Evolutionary conservation across 2,797 vertebrate genomes (phyloP).

Genomic region (Taeniopygia guttata): DNA sequence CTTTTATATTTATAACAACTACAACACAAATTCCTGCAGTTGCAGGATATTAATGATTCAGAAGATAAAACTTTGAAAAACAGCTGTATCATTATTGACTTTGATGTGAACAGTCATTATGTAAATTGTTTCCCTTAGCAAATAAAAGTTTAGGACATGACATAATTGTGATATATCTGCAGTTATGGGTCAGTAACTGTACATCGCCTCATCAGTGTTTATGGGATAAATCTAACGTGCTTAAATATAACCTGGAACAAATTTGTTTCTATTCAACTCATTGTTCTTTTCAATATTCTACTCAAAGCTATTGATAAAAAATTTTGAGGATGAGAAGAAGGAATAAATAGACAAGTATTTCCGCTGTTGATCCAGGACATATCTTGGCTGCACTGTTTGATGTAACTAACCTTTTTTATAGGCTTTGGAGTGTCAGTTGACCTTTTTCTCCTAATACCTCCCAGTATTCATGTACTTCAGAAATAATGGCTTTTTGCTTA

Average conservation of each 20-base stretch:
- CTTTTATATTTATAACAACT: background rate
- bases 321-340: background rate
- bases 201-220: background rate
- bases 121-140: background rate
- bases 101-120: background rate
- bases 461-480: background rate
- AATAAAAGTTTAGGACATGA: background rate
- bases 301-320: background rate
- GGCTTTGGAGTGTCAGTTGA: constrained; percentile 31
- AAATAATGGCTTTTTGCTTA: constrained; percentile 17
- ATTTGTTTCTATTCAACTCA: background rate
- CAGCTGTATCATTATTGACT: background rate
- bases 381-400: background rate
- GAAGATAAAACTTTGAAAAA: background rate
- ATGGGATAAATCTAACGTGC: background rate
- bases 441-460: constrained; percentile 55
- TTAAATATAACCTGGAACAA: background rate
- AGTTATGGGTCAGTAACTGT: background rate
- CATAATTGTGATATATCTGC: background rate
- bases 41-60: background rate
- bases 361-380: background rate
- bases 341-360: background rate
- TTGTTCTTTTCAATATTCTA: background rate
- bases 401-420: constrained; percentile 1
- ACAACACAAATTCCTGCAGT: background rate